phyloP scores from a whole-genome alignment of 1,140 invertebrate genomes.

The Drosophila ercepeae region DNA sequence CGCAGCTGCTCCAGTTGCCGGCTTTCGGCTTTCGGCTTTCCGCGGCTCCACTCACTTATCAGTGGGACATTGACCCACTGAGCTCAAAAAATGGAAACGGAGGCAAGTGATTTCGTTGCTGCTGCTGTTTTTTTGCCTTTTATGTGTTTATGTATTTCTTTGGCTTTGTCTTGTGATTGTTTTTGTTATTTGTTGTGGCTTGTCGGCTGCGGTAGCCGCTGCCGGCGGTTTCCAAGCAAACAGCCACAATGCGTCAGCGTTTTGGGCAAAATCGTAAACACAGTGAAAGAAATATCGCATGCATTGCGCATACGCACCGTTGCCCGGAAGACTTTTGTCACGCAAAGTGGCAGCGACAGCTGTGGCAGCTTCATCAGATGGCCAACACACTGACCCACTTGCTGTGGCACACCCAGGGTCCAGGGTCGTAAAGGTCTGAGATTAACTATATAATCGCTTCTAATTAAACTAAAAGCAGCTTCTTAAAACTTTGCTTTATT shows the following conservation, averaged over 20 bases:
- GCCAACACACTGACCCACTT: constrained; percentile 66
- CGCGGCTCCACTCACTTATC: constrained; percentile 65
- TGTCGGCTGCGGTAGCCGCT: constrained; percentile 34
- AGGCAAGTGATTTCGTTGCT: constrained; percentile 74
- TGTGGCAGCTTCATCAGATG: constrained; percentile 34
- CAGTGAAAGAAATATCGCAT: constrained; percentile 55
- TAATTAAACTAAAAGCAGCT: not conserved
- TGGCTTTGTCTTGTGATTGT: constrained; percentile 51
- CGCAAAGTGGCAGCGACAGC: constrained; percentile 26
- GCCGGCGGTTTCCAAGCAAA: constrained; percentile 61
- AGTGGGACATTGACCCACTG: constrained; percentile 81
- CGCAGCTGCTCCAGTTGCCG: constrained; percentile 49
- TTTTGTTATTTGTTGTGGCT: constrained; percentile 37
- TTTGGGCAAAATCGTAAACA: constrained; percentile 25
- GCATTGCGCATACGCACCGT: constrained; percentile 71
- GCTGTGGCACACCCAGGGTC: constrained; percentile 6
- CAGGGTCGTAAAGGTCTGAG: constrained; percentile 20
- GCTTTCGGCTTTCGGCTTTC: constrained; percentile 57
- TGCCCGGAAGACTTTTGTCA: constrained; percentile 61
- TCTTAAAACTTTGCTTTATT: too few relatives aligned
- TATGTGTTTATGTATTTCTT: constrained; percentile 54
- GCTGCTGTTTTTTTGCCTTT: constrained; percentile 31
- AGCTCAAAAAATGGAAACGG: constrained; percentile 73
- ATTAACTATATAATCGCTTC: not conserved
- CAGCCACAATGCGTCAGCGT: constrained; percentile 43